Base-by-base conservation (phyloP, 2,888 invertebrate genomes). In the Patella caerulea region DNA sequence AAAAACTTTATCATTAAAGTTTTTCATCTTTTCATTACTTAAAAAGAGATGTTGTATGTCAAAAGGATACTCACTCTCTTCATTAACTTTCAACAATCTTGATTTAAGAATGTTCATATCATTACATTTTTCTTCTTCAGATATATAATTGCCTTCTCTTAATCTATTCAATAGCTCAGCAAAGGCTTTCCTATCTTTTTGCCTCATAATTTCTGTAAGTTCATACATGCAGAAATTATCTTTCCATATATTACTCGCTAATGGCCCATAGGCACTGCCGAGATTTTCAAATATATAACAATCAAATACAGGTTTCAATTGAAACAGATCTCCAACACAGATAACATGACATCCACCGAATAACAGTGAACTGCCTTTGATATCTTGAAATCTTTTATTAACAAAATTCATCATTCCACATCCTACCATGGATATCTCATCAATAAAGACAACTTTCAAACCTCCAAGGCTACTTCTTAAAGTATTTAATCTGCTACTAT, bases 371-470 rank as follows among this genome's bases (percentile, higher is more conserved):
- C 24, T 24, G 24, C 24, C 24, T 24, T 24, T 24, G 24, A 24
- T 24, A 24, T 24, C 24, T 24, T 24, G 24, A 24, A 24, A 24
- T 24, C 82, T 70, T 34, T 77, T 73, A 70, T 80, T 56, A 2
- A 83, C 59, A 73, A 54, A 75, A 71, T 78, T 74, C 7, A 82
- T 73, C 79, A 81, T 79, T 17, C 45, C 53, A 19, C 15, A 29
- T 14, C 83, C 82, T 52, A 82, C 82, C 82, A 82, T 83, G 7
- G 81, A 83, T 29, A 84, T 77, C 76, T 84, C 83, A 81, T 84
- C 83, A 19, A 82, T 80, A n/a, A 83, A 71, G n/a, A 83, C 56
- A 71, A 79, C 71, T 70, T 76, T 71, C 5, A 83, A 15, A 56
- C 77, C 55, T 15, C 71, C 54, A 71, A 74, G 59, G 70, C 70